Conservation (phyloP, 2,888 invertebrate genomes). For the Buathra laborator region DNA sequence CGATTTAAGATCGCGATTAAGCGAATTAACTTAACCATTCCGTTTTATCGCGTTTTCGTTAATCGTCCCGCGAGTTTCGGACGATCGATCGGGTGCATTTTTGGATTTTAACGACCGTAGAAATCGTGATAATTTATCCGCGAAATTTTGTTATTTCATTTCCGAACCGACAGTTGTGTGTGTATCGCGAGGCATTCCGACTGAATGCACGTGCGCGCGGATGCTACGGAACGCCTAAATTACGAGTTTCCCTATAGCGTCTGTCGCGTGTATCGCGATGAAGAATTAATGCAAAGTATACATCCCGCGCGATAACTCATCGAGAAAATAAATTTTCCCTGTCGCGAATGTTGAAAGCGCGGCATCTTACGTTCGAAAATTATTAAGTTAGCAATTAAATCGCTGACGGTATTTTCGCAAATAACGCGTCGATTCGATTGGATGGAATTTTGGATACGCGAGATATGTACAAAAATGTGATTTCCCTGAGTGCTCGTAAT, state of each 20-base stretch:
- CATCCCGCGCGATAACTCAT: slow-evolving; percentile 2
- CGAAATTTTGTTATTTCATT: background rate
- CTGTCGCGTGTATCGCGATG: background rate
- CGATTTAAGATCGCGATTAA: slow-evolving; percentile 21
- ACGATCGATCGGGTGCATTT: background rate
- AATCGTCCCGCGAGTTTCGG: background rate
- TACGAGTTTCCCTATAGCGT: slow-evolving; percentile 41
- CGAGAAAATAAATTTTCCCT: background rate
- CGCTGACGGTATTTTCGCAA: background rate
- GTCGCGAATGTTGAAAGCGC: background rate
- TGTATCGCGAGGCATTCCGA: background rate
- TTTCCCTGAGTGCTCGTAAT: slow-evolving; percentile 9
- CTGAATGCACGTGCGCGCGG: background rate
- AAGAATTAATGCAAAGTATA: background rate
- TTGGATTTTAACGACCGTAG: background rate
- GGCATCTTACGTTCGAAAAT: background rate
- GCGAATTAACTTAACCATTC: slow-evolving; percentile 23
- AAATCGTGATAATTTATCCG: background rate
- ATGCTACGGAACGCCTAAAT: background rate
- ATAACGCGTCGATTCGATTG: background rate
- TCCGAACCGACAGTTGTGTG: background rate
- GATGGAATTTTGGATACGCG: background rate
- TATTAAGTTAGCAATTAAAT: slow-evolving; percentile 9
- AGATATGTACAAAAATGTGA: slow-evolving; percentile 14
- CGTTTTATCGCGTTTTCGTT: background rate